Base-by-base conservation (phyloP, 2,888 invertebrate species). In the Dexiosoma caninum region DNA sequence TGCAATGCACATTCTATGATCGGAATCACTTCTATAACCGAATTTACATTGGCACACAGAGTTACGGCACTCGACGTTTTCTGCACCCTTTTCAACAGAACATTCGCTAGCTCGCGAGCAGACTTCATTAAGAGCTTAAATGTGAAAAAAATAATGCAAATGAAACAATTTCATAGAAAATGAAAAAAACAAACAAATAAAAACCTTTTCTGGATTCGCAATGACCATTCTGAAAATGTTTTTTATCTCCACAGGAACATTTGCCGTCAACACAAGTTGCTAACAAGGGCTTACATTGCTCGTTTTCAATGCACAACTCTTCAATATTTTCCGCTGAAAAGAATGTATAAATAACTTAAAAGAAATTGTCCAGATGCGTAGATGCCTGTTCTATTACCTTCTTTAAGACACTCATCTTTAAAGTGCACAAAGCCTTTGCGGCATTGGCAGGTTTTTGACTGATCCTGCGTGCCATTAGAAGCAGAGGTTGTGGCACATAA, bases 281-380 rank as follows among this genome's bases (percentile, higher is more conserved):
- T 76, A 90, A 75, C n/a, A 90, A 84, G 1, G 90, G 90, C 46
- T 88, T 88, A 74, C 90, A 90, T 76, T 90, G 90, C 76, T 90
- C 90, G 40, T 86, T 86, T n/a, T 88, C 89, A 30, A 86, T 49
- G 40, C 90, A 90, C 49, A 86, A 87, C 4, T 89, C 90, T 1
- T 88, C 89, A 40, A 88, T 83, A 70, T 87, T 85, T 30, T 85
- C 85, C 53, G 88, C 89, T 89, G 37, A 51, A 21, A 0, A n/a
- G 23, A 19, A 14, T 21, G n/a, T n/a, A n/a, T n/a, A n/a, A n/a
- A 37, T 37, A 14, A 30, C 4, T 30, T 14, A 27, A 53, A 30
- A 21, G 2, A 32, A 9, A 16, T 32, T 16, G 6, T 27, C 14
- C 30, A 30, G 14, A 27, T 49, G 10, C 1, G 8, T 2, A 53